Evolutionary conservation across 2,888 invertebrate genomes (phyloP).

Genomic region (Lutraria lutraria): DNA sequence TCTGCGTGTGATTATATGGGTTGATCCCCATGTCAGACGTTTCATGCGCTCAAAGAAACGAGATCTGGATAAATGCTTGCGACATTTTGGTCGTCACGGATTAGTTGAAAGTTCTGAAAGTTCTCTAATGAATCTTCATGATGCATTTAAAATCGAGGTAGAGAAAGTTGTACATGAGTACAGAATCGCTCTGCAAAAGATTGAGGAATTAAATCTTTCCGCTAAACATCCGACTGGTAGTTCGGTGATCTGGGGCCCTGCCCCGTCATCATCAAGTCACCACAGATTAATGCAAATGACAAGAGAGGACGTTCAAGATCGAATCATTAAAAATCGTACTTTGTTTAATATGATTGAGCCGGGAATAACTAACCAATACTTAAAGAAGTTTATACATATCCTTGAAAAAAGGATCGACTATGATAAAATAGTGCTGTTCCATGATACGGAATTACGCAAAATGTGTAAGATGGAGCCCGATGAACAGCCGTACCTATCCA

Average conservation of each 20-base stretch:
- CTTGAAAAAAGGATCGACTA: constrained; percentile 94
- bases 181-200: constrained; percentile 94
- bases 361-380: constrained; percentile 93
- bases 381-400: constrained; percentile 91
- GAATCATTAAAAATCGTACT: constrained; percentile 96
- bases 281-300: constrained; percentile 94
- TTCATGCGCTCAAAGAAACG: constrained; percentile 91
- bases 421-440: constrained; percentile 94
- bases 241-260: constrained; percentile 88
- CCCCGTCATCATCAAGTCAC: constrained; percentile 95
- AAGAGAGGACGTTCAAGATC: constrained; percentile 94
- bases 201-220: constrained; percentile 89
- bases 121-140: constrained; percentile 91
- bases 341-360: constrained; percentile 91
- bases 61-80: constrained; percentile 94
- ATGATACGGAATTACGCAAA: constrained; percentile 89
- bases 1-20: constrained; percentile 87
- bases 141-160: constrained; percentile 93
- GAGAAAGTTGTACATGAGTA: constrained; percentile 94
- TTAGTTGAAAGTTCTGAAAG: constrained; percentile 89
- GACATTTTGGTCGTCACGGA: constrained; percentile 95
- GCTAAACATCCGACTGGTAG: constrained; percentile 81
- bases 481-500: constrained; percentile 70
- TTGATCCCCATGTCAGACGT: constrained; percentile 89
- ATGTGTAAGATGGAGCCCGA: constrained; percentile 86